Percentiles rank a stretch among this genome's conserved stretches.
Conservation (phyloP, 1,140 invertebrate genomes). For the Diabrotica virgifera region DNA sequence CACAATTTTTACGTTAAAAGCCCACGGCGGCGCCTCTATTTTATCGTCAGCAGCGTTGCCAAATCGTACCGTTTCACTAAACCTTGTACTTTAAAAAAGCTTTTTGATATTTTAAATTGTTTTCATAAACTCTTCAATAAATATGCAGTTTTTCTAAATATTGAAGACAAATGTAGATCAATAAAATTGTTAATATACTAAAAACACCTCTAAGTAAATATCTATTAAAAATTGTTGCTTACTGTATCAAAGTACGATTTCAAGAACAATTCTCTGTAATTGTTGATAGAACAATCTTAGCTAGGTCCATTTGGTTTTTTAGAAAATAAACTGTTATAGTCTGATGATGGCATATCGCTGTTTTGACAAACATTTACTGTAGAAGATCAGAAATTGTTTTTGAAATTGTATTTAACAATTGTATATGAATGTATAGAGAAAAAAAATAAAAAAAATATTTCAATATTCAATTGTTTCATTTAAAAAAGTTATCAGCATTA, state of each 20-base stretch:
- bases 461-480: too few species aligned
- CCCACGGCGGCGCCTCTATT: too few species aligned
- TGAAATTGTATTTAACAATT: conserved; percentile 13
- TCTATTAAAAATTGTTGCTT: conserved; percentile 19
- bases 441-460: conserved; percentile 5
- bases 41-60: too few species aligned
- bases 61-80: too few species aligned
- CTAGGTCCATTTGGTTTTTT: neutral
- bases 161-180: neutral
- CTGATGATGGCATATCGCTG: conserved; percentile 5
- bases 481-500: too few species aligned
- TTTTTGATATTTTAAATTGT: too few species aligned
- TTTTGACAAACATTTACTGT: conserved; percentile 2
- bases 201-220: neutral
- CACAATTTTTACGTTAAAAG: too few species aligned
- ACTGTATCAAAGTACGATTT: conserved; percentile 12
- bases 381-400: neutral
- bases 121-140: too few species aligned
- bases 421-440: conserved; percentile 24
- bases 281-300: conserved; percentile 5
- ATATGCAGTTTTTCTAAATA: too few species aligned
- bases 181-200: neutral
- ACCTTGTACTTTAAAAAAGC: too few species aligned
- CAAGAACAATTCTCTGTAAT: conserved; percentile 10
- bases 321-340: neutral